phyloP scores from a whole-genome alignment of 2,888 invertebrate genomes.

The Galerucella pusilla region DNA sequence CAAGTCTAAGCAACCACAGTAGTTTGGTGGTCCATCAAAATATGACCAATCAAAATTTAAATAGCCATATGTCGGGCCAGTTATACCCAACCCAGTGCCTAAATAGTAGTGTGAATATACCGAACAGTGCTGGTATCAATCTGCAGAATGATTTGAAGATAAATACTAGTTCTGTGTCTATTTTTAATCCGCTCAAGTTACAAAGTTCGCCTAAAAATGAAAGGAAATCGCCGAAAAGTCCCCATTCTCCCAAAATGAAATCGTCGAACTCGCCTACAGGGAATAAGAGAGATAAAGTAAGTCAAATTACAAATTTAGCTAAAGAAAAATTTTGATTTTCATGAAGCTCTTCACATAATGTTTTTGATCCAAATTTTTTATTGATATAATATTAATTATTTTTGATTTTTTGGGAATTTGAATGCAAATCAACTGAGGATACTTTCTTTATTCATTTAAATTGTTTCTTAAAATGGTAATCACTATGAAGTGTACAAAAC shows the following conservation, averaged over 20 bases:
- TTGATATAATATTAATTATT: no score
- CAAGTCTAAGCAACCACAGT: constrained; percentile 56
- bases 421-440: no score
- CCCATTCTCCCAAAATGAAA: constrained; percentile 59
- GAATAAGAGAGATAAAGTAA: constrained; percentile 44
- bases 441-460: no score
- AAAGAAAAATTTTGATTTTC: neutral
- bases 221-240: constrained; percentile 60
- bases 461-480: no score
- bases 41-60: constrained; percentile 29
- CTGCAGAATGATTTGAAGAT: constrained; percentile 60
- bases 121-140: constrained; percentile 16
- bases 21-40: constrained; percentile 22
- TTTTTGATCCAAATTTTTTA: no score
- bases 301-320: constrained; percentile 39
- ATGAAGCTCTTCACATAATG: no score
- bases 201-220: constrained; percentile 61
- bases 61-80: constrained; percentile 24
- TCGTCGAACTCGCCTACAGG: constrained; percentile 40
- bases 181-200: constrained; percentile 63
- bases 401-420: no score
- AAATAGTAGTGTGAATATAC: constrained; percentile 13
- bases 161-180: constrained; percentile 64
- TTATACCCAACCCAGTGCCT: constrained; percentile 34
- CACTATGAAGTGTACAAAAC: no score